A percentile compares a stretch with the other conserved stretches of the same genome.
Conservation (phyloP, 2,113 vertebrate genomes). For the Heterotilapia buettikoferi region DNA sequence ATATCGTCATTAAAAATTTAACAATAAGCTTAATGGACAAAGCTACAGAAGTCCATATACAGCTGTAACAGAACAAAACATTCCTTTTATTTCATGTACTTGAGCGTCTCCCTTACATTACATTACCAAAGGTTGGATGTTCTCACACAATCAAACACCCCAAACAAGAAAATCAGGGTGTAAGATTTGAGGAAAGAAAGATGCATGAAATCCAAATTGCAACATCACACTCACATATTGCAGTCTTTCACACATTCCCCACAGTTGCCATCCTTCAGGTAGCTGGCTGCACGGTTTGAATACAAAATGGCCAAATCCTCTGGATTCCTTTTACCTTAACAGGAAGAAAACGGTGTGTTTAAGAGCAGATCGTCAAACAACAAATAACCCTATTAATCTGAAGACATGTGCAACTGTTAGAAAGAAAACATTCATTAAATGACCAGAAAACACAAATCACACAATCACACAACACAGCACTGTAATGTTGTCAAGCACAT, state of each 20-base stretch:
- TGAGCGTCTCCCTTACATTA: not conserved
- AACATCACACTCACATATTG: slow-evolving; percentile 64
- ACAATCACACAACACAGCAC: not conserved
- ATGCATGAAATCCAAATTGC: not conserved
- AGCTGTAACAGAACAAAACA: not conserved
- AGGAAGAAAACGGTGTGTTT: not conserved
- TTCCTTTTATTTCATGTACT: not conserved
- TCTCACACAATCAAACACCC: not conserved
- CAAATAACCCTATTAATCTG: not conserved
- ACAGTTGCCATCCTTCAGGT: slow-evolving; percentile 87
- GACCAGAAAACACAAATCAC: not conserved
- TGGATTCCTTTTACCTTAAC: slow-evolving; percentile 64
- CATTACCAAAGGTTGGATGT: not conserved
- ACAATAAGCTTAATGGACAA: not conserved
- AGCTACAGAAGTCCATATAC: not conserved
- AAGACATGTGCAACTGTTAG: not conserved
- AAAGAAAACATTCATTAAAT: not conserved
- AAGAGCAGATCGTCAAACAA: not conserved
- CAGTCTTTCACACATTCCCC: slow-evolving; percentile 85
- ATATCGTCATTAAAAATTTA: not conserved
- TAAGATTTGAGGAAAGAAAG: not conserved
- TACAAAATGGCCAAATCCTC: slow-evolving; percentile 82
- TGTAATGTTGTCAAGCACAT: not conserved
- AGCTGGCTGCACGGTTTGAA: slow-evolving; percentile 85
- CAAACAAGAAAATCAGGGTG: not conserved